Evolutionary conservation across 2,797 vertebrate species (phyloP), one percentile per base, ranked within the genome.

Genomic region (Tiaroga cobitis): DNA sequence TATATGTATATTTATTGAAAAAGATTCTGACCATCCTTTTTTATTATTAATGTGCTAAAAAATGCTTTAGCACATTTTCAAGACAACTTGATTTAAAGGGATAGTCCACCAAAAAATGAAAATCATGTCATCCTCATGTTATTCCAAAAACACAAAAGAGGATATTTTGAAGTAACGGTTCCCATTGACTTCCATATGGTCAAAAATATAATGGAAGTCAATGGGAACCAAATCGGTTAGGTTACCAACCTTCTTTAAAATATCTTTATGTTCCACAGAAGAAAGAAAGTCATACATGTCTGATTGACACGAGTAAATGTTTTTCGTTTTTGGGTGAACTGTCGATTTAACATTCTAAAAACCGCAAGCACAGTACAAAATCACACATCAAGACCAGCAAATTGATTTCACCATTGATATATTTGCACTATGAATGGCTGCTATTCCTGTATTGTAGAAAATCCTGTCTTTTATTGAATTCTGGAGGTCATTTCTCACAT

Each of bases 321-420:
- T 39, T 76, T 16, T 39, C 4, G 5, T 15, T 34, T n/a, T 77
- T 26, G 21, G 24, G 15, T 61, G 24, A 61, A 29, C 24, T 59
- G 24, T 79, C n/a, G n/a, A 5, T n/a, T 74, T 72, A n/a, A 43
- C 15, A 43, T 49, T 74, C 3, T 18, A 13, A 7, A 70, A 39
- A 39, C 59, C 1, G 3, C 34, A 63, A 21, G 41, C 49, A 59
- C n/a, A 70, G 10, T 32, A 68, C 63, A 59, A 41, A 78, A 79
- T 61, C 13, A 72, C 51, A 61, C 8, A 59, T 70, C 37, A 70
- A 15, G 9, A 37, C 26, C 26, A 46, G 51, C 59, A 43, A 79
- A 79, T 70, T 37, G 65, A 69, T 70, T 69, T 68, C 54, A 37
- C 63, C 37, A 78, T 69, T 78, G n/a, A 84, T 69, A 76, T 84